phyloP scores from a whole-genome alignment of 2,113 vertebrate genomes.

The Mobula hypostoma region DNA sequence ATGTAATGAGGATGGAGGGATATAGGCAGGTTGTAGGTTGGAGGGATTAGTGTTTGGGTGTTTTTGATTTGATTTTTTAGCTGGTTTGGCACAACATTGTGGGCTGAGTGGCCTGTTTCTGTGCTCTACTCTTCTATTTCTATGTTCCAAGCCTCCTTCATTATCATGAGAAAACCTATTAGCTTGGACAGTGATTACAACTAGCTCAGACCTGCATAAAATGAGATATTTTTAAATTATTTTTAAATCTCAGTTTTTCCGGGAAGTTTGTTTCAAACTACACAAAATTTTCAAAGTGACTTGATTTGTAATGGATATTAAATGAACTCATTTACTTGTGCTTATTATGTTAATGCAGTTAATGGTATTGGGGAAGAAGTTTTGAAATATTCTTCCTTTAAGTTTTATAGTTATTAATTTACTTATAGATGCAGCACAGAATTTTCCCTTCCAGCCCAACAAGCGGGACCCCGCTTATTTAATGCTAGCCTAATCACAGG shows the following conservation, averaged over 20 bases:
- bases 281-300: not conserved
- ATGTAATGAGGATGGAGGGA: too few relatives aligned
- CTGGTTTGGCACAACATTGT: too few relatives aligned
- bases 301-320: not conserved
- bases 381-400: not conserved
- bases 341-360: not conserved
- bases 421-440: too few relatives aligned
- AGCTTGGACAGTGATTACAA: not conserved
- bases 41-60: too few relatives aligned
- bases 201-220: not conserved
- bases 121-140: too few relatives aligned
- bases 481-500: too few relatives aligned
- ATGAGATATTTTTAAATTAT: not conserved
- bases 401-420: not conserved
- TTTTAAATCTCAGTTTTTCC: not conserved
- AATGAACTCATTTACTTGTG: not conserved
- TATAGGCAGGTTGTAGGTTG: too few relatives aligned
- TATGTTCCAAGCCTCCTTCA: not conserved
- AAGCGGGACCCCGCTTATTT: too few relatives aligned
- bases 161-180: not conserved
- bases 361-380: not conserved
- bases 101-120: too few relatives aligned
- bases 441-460: too few relatives aligned
- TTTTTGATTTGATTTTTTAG: too few relatives aligned
- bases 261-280: not conserved